These are phyloP conservation scores for Ligdia adustata DNA, from an alignment of 2,888 invertebrate genomes.

Conservation along the genomic window DNA sequence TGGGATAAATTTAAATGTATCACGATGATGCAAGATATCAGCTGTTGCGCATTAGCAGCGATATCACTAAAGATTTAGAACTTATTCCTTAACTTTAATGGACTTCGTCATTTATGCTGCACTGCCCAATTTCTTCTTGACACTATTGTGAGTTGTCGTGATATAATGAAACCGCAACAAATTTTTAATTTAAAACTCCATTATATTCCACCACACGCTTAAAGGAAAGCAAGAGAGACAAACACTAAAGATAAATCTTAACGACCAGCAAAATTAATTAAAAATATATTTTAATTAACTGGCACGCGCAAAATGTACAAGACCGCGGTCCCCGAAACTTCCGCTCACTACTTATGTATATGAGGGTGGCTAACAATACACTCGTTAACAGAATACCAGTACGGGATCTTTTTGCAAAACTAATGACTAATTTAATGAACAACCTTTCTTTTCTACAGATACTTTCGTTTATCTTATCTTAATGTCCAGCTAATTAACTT, in stretches of 20 bases:
- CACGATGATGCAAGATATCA: too few species aligned
- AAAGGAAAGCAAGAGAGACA: constrained; percentile 4
- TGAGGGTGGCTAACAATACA: constrained; percentile 11
- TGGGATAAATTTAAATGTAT: too few species aligned
- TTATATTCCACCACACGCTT: constrained; percentile 10
- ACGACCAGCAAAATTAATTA: constrained; percentile 35
- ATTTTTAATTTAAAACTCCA: constrained; percentile 9
- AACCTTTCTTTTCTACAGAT: too few species aligned
- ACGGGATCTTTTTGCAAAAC: constrained; percentile 4
- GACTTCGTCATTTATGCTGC: too few species aligned
- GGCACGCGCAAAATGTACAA: constrained; percentile 38
- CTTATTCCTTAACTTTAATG: too few species aligned
- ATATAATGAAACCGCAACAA: neutral
- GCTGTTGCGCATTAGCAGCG: too few species aligned
- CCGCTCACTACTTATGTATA: constrained; percentile 24
- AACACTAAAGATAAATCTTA: constrained; percentile 21
- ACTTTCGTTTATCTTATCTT: too few species aligned
- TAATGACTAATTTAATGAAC: too few species aligned
- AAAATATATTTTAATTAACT: constrained; percentile 43
- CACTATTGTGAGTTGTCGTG: too few species aligned
- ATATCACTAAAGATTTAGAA: too few species aligned
- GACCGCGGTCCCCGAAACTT: constrained; percentile 29
- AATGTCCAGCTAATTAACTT: too few species aligned
- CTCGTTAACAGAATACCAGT: constrained; percentile 9
- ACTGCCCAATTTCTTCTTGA: too few species aligned